Base-by-base conservation (phyloP, 2,888 invertebrate genomes). In the Dusona sp. region DNA sequence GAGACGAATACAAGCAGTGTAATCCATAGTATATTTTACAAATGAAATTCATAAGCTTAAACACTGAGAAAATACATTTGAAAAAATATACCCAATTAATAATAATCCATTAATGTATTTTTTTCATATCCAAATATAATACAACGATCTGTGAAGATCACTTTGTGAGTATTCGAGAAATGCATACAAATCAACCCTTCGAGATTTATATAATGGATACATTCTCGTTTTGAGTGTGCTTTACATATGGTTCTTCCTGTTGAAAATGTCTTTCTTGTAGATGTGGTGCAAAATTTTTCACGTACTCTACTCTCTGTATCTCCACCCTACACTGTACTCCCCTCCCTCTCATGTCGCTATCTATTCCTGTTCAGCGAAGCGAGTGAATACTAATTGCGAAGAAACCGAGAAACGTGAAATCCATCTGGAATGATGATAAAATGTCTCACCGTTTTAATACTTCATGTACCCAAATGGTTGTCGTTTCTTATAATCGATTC, bases 381-480 rank as follows among this genome's bases (percentile, higher is more conserved):
- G 83, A 42, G 77, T 22, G 79, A 74, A 79, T 79, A 74, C 74
- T 84, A 84, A 84, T 84, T 79, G 74, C 45, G 29, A 61, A 73
- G 25, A 54, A 57, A 45, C 42, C 75, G 61, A 61, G 51, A 73
- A 45, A 75, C 45, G 42, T 25, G 45, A 33, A 61, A 75, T 64
- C 61, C 45, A 75, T 75, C 42, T 19, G 65, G 51, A 42, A 64
- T 42, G 38, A 72, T 16, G 73, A 57, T 61, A 33, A 54, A 51
- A 72, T n/a, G 48, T 72, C n/a, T 54, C 33, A 33, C 13, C 51
- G 51, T 54, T 72, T 51, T 72, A 54, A 51, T 54, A 51, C 51
- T 54, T 36, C 6, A 8, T 33, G 16, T 6, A 36, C 38, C 22
- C 38, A 7, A 67, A 29, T 29, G 29, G 16, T 61, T 61, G 61